Evolutionary conservation across 1,140 invertebrate genomes (phyloP).

Genomic region (Aporrectodea caliginosa): DNA sequence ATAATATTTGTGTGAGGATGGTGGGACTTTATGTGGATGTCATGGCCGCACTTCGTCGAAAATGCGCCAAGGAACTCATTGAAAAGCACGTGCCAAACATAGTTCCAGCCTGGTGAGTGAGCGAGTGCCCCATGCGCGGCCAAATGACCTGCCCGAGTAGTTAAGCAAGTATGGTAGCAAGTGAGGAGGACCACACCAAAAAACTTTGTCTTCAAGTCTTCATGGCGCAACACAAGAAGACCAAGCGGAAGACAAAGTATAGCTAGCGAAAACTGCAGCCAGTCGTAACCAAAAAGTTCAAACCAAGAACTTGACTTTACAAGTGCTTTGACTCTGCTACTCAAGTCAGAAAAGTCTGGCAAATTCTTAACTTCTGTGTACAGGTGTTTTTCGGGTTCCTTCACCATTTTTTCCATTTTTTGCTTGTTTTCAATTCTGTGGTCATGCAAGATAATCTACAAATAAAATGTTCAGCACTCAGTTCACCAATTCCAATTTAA

Average conservation of each 20-base stretch:
- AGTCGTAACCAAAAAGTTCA: slow-evolving; percentile 47
- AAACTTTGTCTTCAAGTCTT: slow-evolving; percentile 17
- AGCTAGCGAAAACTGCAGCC: slow-evolving; percentile 27
- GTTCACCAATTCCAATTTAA: too few relatives aligned
- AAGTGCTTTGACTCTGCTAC: slow-evolving; percentile 36
- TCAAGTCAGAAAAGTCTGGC: slow-evolving; percentile 41
- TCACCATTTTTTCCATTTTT: too few relatives aligned
- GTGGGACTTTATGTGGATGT: slow-evolving; percentile 47
- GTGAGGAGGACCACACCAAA: slow-evolving; percentile 42
- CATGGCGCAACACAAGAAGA: slow-evolving; percentile 35
- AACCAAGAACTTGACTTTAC: slow-evolving; percentile 39
- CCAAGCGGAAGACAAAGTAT: slow-evolving; percentile 33
- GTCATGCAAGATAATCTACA: too few relatives aligned
- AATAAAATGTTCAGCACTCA: too few relatives aligned
- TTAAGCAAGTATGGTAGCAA: slow-evolving; percentile 38
- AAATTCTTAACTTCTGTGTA: slow-evolving; percentile 32
- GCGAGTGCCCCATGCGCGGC: slow-evolving; percentile 40
- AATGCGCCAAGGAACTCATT: slow-evolving; percentile 45
- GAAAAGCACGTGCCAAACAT: slow-evolving; percentile 38
- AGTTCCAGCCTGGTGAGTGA: slow-evolving; percentile 34
- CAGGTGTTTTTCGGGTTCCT: neutral
- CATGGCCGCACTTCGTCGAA: slow-evolving; percentile 40
- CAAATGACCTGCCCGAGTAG: slow-evolving; percentile 41
- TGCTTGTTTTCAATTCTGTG: too few relatives aligned
- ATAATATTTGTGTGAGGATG: slow-evolving; percentile 54